phyloP scores from a whole-genome alignment of 2,113 vertebrate species.

The Mus pahari region DNA sequence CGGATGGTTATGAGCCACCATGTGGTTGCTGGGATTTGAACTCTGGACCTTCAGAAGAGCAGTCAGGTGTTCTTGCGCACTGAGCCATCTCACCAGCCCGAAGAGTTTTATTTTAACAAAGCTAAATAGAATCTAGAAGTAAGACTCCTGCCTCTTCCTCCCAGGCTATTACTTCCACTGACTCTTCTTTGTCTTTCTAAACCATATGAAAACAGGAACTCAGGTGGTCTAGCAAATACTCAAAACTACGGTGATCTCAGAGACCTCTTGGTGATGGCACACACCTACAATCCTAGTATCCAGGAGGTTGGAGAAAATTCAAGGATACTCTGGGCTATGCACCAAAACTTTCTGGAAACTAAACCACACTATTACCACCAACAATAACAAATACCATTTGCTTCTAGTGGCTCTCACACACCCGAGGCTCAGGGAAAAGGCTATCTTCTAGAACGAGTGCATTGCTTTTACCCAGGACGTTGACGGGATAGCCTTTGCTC shows the following conservation, averaged over 20 bases:
- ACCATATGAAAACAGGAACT: not conserved
- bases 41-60: too few relatives aligned
- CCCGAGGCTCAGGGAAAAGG: not conserved
- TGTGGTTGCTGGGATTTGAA: too few relatives aligned
- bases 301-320: not conserved
- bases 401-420: not conserved
- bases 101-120: not conserved
- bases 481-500: not conserved
- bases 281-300: not conserved
- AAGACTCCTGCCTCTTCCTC: not conserved
- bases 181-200: not conserved
- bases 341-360: not conserved
- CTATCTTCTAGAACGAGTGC: not conserved
- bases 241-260: not conserved
- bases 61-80: too few relatives aligned
- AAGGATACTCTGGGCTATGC: not conserved
- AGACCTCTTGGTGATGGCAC: not conserved
- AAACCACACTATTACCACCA: not conserved
- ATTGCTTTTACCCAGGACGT: not conserved
- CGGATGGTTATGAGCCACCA: too few relatives aligned
- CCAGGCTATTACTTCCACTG: not conserved
- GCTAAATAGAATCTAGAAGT: constrained; percentile 26
- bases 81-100: too few relatives aligned
- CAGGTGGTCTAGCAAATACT: constrained; percentile 1
- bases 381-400: not conserved